Percentiles rank a stretch among this genome's conserved stretches.
Conservation (phyloP, 2,113 vertebrate species). For the Orientallactaga bullata region DNA sequence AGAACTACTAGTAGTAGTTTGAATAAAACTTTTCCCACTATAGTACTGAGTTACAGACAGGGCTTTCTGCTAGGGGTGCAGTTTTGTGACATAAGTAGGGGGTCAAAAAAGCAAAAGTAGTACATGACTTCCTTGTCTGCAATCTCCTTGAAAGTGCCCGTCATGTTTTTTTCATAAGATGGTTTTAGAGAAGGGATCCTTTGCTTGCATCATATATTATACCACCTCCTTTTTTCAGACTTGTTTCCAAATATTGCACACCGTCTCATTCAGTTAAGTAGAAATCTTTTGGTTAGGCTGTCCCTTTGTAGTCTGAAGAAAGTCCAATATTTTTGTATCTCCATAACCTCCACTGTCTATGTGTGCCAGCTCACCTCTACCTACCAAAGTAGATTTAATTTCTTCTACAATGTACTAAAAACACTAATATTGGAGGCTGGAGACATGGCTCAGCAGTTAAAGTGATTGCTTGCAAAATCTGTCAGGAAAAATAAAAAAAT, state of each 20-base stretch:
- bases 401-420: conserved; percentile 27
- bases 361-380: background rate
- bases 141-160: background rate
- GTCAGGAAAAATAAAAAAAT: too few species aligned
- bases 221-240: background rate
- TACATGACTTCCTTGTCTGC: background rate
- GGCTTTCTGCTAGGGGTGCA: background rate
- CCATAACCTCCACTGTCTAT: background rate
- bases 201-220: background rate
- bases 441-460: too few species aligned
- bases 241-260: conserved; percentile 2
- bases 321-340: background rate
- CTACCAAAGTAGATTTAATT: background rate
- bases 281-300: background rate
- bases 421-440: background rate
- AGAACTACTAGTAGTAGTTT: background rate
- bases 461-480: too few species aligned
- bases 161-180: background rate
- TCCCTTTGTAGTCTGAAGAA: conserved; percentile 16
- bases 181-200: background rate
- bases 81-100: background rate
- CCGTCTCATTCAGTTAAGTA: background rate
- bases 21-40: conserved; percentile 21
- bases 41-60: background rate
- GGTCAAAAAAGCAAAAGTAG: background rate